These are phyloP conservation scores for Theristicus caerulescens DNA, from an alignment of 2,113 vertebrate species.

Conservation along the genomic window DNA sequence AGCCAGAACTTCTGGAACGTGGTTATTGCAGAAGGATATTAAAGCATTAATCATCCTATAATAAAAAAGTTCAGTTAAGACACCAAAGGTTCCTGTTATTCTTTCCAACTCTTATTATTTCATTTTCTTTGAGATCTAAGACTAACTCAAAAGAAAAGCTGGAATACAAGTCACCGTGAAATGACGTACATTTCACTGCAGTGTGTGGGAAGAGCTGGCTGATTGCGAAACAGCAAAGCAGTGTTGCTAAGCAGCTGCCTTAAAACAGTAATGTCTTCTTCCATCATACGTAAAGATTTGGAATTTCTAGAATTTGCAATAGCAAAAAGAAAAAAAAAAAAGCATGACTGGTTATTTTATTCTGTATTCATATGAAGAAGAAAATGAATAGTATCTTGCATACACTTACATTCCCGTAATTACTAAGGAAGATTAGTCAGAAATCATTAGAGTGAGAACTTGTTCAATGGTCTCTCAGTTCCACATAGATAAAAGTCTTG, in stretches of 20 bases:
- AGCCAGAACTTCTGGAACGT: slow-evolving; percentile 23
- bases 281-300: not conserved
- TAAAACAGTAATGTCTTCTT: slow-evolving; percentile 36
- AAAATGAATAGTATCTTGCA: not conserved
- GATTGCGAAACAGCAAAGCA: slow-evolving; percentile 59
- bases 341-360: not conserved
- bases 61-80: slow-evolving; percentile 15
- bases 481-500: not conserved
- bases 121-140: slow-evolving; percentile 39
- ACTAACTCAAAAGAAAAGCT: slow-evolving; percentile 12
- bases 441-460: not conserved
- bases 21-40: slow-evolving; percentile 57
- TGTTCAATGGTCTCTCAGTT: not conserved
- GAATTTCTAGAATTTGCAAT: not conserved
- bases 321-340: not conserved
- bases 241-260: slow-evolving; percentile 62
- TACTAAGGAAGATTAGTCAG: not conserved
- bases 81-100: slow-evolving; percentile 23
- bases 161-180: slow-evolving; percentile 33
- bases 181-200: slow-evolving; percentile 47
- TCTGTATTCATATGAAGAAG: not conserved
- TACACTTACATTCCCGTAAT: not conserved
- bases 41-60: slow-evolving; percentile 54
- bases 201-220: slow-evolving; percentile 44
- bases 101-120: slow-evolving; percentile 30